Conservation (phyloP, 92 coral and sea anemone genomes). For the Blastomussa wellsi region DNA sequence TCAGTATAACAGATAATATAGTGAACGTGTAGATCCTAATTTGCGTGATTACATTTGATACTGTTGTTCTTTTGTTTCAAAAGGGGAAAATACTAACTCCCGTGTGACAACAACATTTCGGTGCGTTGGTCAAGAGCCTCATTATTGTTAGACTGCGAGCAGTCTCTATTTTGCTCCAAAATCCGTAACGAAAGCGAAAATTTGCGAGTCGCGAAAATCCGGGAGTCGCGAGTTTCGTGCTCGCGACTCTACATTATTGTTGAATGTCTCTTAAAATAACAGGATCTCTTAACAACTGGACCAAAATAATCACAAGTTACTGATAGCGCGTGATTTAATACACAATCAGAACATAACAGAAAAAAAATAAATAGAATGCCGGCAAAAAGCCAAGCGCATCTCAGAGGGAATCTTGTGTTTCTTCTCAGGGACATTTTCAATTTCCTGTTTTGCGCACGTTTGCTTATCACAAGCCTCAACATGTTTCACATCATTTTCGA, state of each 20-base stretch:
- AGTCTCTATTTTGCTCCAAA: too few species aligned
- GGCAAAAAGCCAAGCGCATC: not conserved
- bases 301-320: not conserved
- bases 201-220: too few species aligned
- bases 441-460: conserved; percentile 11
- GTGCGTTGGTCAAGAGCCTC: not conserved
- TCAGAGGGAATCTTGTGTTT: not conserved
- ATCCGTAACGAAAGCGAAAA: too few species aligned
- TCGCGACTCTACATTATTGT: too few species aligned
- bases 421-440: not conserved
- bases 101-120: not conserved
- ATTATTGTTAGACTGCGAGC: too few species aligned
- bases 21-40: not conserved
- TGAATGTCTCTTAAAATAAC: too few species aligned
- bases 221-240: too few species aligned
- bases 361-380: not conserved
- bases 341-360: too few species aligned
- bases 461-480: not conserved
- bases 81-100: not conserved
- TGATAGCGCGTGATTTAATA: not conserved
- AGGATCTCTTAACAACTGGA: too few species aligned
- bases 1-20: conserved; percentile 6
- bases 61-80: not conserved
- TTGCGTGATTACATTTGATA: not conserved
- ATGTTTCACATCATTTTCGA: not conserved